phyloP scores from a whole-genome alignment of 1,140 invertebrate genomes.

The Saxidomus purpurata region DNA sequence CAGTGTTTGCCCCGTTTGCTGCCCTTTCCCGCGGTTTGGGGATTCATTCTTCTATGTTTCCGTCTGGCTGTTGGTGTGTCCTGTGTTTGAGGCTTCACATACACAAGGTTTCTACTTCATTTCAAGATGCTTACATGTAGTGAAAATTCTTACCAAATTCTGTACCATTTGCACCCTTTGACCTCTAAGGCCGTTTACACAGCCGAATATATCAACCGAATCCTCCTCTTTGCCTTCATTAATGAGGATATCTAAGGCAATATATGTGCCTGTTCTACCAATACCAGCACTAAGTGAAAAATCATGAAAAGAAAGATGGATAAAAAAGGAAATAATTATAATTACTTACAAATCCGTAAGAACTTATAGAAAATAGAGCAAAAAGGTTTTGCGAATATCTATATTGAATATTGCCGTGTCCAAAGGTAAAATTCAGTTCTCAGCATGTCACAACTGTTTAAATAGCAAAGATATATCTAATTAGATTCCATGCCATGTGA shows the following conservation, averaged over 20 bases:
- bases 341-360: neutral
- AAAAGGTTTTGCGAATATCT: neutral
- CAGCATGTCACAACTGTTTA: no score
- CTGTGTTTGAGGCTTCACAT: no score
- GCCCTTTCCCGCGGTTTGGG: no score
- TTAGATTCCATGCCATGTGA: no score
- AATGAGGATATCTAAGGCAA: constrained; percentile 14
- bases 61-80: no score
- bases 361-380: neutral
- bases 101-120: no score
- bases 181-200: neutral
- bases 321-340: neutral
- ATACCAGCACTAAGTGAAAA: constrained; percentile 21
- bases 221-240: neutral
- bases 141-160: neutral
- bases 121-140: no score
- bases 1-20: no score
- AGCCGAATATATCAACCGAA: constrained; percentile 12
- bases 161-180: constrained; percentile 13
- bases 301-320: neutral
- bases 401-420: no score
- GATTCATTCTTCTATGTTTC: no score
- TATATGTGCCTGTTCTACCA: constrained; percentile 10
- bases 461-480: no score
- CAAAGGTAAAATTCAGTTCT: no score